Conservation (phyloP, 2,113 vertebrate species). For the Rafetus swinhoei region DNA sequence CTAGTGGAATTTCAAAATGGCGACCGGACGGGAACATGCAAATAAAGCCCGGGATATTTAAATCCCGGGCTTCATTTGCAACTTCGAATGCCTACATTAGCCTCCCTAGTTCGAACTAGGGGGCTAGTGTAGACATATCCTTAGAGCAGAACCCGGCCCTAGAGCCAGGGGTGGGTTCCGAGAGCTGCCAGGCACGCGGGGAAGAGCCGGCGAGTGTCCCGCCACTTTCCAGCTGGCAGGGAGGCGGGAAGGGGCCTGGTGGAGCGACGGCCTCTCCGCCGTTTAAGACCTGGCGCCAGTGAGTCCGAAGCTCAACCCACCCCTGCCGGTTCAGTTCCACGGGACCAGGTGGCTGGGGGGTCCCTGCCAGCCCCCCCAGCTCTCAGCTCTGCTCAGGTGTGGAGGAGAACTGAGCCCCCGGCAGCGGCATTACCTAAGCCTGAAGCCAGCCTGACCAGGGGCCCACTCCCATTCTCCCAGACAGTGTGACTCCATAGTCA, state of each 20-base stretch:
- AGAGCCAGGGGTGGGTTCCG: not conserved
- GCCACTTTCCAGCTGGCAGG: not conserved
- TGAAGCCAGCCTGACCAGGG: not conserved
- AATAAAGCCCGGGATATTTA: no score
- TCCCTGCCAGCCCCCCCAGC: not conserved
- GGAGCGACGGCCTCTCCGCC: fast-evolving
- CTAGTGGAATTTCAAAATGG: no score
- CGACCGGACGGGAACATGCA: no score
- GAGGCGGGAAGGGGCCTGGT: not conserved
- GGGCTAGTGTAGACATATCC: no score
- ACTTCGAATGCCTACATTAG: no score
- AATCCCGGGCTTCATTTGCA: no score
- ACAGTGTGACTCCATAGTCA: not conserved
- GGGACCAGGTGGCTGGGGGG: not conserved
- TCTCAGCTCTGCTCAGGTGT: not conserved
- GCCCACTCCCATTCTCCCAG: not conserved
- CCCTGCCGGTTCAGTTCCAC: not conserved
- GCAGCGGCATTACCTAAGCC: no score
- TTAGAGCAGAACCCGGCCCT: not conserved
- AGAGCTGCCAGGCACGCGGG: not conserved
- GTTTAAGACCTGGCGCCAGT: not conserved
- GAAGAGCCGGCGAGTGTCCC: no score
- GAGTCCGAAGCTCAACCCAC: not conserved
- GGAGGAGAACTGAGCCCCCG: not conserved
- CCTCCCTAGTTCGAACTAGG: no score